These are phyloP conservation scores for Prunella strophiata DNA, from an alignment of 2,797 vertebrate genomes.

Conservation along the genomic window DNA sequence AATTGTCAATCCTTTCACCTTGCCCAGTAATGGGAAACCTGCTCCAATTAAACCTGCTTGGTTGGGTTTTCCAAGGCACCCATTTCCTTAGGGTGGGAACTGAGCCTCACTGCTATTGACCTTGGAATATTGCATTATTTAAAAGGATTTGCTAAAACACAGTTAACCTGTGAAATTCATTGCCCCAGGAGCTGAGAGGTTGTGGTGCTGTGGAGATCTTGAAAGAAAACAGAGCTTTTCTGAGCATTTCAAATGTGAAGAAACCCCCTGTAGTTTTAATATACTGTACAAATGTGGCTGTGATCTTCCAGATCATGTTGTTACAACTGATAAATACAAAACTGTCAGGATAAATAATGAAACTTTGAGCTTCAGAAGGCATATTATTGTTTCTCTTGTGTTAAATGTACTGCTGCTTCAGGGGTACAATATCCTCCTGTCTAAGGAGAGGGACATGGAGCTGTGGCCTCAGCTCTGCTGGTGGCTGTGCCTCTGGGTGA, in stretches of 20 bases:
- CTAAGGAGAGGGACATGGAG: background rate
- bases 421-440: background rate
- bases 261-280: background rate
- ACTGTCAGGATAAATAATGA: background rate
- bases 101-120: background rate
- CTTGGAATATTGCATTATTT: background rate
- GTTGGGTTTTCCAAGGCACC: background rate
- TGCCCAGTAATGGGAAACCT: background rate
- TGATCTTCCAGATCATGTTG: background rate
- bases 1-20: background rate
- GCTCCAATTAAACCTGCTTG: background rate
- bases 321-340: background rate
- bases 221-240: background rate
- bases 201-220: background rate
- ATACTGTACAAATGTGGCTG: background rate
- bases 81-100: background rate
- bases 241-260: background rate
- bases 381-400: background rate
- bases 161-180: slow-evolving; percentile 14
- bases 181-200: background rate
- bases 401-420: background rate
- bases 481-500: background rate
- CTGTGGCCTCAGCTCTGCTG: background rate
- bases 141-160: background rate
- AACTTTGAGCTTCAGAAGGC: background rate